A percentile compares a stretch with the other conserved stretches of the same genome.
phyloP scores from a whole-genome alignment of 2,888 invertebrate genomes.

The Gasteruption jaculator region DNA sequence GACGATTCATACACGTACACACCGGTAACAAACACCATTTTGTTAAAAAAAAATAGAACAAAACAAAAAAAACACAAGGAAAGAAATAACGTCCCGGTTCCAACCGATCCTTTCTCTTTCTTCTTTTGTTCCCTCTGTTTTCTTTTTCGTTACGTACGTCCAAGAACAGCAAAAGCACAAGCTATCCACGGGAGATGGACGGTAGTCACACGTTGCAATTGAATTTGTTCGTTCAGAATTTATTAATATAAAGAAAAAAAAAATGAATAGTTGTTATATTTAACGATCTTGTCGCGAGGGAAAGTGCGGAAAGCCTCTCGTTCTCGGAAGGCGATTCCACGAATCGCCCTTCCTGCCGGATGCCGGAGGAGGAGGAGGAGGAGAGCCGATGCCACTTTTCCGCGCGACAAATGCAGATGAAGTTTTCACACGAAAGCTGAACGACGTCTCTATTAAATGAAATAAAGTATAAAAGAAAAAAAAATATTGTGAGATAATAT shows the following conservation, averaged over 20 bases:
- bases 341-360: conserved; percentile 19
- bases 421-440: conserved; percentile 28
- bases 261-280: conserved; percentile 49
- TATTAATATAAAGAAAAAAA: too few relatives aligned
- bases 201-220: conserved; percentile 48
- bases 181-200: conserved; percentile 36
- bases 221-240: conserved; percentile 53
- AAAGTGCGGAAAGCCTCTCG: too few relatives aligned
- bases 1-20: too few relatives aligned
- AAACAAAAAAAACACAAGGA: too few relatives aligned
- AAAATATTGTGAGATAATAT: conserved; percentile 37
- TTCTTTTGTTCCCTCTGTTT: too few relatives aligned
- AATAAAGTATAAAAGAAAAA: conserved; percentile 12
- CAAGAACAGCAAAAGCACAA: too few relatives aligned
- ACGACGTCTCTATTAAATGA: conserved; percentile 32
- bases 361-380: too few relatives aligned
- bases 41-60: too few relatives aligned
- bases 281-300: conserved; percentile 45
- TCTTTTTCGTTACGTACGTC: too few relatives aligned
- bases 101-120: too few relatives aligned
- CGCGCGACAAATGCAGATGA: conserved; percentile 15
- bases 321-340: conserved; percentile 17
- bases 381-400: conserved; percentile 13
- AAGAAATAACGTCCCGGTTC: too few relatives aligned
- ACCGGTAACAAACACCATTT: too few relatives aligned